These are phyloP conservation scores for Taeniopygia guttata DNA, from an alignment of 2,797 vertebrate genomes.

Conservation along the genomic window DNA sequence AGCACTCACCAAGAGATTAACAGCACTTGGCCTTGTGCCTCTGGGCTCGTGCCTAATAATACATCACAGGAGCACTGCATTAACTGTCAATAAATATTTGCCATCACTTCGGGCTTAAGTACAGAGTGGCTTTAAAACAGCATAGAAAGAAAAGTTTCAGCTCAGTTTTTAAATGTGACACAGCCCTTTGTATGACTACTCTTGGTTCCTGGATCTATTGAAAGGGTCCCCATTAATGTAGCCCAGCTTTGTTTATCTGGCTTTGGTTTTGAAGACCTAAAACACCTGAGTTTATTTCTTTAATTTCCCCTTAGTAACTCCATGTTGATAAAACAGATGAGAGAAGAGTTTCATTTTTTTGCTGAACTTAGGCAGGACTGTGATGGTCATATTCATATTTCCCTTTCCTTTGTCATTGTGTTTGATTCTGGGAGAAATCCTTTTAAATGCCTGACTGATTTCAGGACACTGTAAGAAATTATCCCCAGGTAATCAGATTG, in stretches of 20 bases:
- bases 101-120: neutral
- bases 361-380: neutral
- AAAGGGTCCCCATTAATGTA: neutral
- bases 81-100: constrained; percentile 32
- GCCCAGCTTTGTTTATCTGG: neutral
- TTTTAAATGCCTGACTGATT: neutral
- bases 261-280: neutral
- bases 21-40: constrained; percentile 20
- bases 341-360: neutral
- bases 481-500: neutral
- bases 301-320: neutral
- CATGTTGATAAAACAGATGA: fast-evolving
- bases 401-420: neutral
- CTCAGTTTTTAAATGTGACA: neutral
- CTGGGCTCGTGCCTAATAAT: constrained; percentile 34
- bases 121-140: neutral
- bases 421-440: neutral
- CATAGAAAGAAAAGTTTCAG: neutral
- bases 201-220: neutral
- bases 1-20: neutral
- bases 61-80: neutral
- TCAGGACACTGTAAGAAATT: neutral
- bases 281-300: neutral
- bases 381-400: neutral
- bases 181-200: neutral